These are phyloP conservation scores for Clepsis dumicolana DNA, from an alignment of 2,888 invertebrate genomes.

Conservation along the genomic window DNA sequence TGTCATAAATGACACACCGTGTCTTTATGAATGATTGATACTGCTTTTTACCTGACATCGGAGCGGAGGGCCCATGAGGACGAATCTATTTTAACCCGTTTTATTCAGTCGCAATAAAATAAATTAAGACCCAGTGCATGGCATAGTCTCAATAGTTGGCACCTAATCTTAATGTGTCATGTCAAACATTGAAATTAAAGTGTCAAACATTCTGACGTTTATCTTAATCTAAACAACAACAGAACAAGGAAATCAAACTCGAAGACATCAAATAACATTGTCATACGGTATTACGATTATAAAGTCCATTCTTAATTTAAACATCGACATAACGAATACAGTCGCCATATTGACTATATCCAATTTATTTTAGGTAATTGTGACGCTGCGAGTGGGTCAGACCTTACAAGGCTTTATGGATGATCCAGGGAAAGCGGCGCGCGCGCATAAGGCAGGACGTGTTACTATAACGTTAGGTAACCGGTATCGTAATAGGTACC, in stretches of 20 bases:
- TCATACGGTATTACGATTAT: neutral
- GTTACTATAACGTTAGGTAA: slow-evolving; percentile 43
- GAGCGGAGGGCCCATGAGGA: neutral
- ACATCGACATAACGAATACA: slow-evolving; percentile 9
- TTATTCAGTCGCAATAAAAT: too few relatives aligned
- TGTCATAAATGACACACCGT: too few relatives aligned
- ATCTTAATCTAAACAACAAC: too few relatives aligned
- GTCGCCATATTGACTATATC: neutral
- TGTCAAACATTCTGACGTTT: too few relatives aligned
- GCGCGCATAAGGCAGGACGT: slow-evolving; percentile 62
- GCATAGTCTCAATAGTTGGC: too few relatives aligned
- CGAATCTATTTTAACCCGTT: neutral
- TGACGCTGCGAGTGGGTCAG: slow-evolving; percentile 44
- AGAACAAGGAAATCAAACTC: too few relatives aligned
- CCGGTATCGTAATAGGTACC: slow-evolving; percentile 27
- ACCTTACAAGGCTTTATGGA: slow-evolving; percentile 58
- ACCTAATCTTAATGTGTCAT: too few relatives aligned
- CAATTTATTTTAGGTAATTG: slow-evolving; percentile 28
- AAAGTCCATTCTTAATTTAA: neutral
- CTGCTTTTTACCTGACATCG: too few relatives aligned
- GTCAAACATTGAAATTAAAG: too few relatives aligned
- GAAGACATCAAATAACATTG: too few relatives aligned
- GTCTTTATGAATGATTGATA: too few relatives aligned
- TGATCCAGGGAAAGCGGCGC: slow-evolving; percentile 68
- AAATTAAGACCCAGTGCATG: too few relatives aligned